Evolutionary conservation across 2,888 invertebrate genomes (phyloP).

Genomic region (Peribatodes rhomboidaria): DNA sequence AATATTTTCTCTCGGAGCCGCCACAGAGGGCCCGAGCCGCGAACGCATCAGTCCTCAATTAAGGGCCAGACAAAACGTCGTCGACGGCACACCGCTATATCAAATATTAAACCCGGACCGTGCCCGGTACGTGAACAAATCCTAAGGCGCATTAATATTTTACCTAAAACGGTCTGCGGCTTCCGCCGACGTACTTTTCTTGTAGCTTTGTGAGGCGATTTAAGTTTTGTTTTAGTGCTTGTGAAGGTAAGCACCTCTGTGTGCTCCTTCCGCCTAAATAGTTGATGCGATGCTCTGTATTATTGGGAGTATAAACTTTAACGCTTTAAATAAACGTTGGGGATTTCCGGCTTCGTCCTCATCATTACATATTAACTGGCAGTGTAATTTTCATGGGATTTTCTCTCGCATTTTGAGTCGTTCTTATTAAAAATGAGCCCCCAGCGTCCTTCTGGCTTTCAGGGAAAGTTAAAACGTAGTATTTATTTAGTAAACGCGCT

Average conservation of each 20-base stretch:
- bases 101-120: conserved; percentile 76
- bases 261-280: conserved; percentile 65
- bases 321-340: conserved; percentile 47
- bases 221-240: conserved; percentile 76
- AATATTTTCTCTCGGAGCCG: conserved; percentile 59
- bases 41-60: conserved; percentile 60
- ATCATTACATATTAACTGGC: conserved; percentile 39
- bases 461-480: conserved; percentile 14
- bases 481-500: conserved; percentile 9
- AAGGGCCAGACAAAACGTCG: conserved; percentile 76
- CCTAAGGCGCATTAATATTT: conserved; percentile 81
- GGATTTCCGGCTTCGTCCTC: conserved; percentile 32
- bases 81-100: conserved; percentile 68
- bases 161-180: conserved; percentile 80
- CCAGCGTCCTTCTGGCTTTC: conserved; percentile 7
- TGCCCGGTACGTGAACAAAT: conserved; percentile 70
- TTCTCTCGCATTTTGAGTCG: conserved; percentile 21
- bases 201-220: conserved; percentile 68
- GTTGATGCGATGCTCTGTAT: conserved; percentile 66
- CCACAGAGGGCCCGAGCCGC: conserved; percentile 30
- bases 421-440: conserved; percentile 29
- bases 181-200: conserved; percentile 73
- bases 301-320: conserved; percentile 50
- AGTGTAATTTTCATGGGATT: conserved; percentile 31
- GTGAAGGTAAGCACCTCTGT: conserved; percentile 56